A percentile compares a stretch with the other conserved stretches of the same genome.
Conservation (phyloP, 1,140 invertebrate species). For the Ceratosolen solmsi region DNA sequence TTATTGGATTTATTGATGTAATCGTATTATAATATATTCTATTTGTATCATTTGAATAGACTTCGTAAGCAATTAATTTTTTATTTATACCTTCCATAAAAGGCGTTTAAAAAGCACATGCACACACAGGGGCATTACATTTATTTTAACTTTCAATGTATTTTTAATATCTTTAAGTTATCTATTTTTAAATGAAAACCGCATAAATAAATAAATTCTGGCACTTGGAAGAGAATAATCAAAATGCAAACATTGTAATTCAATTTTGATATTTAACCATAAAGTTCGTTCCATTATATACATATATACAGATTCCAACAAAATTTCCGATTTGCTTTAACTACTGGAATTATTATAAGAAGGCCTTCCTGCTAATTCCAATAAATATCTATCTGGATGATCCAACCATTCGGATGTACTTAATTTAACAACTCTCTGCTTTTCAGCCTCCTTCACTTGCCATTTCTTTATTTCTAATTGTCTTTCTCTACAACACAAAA, state of each 20-base stretch:
- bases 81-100: slow-evolving; percentile 40
- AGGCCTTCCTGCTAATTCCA: slow-evolving; percentile 87
- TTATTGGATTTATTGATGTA: too few species aligned
- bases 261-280: slow-evolving; percentile 30
- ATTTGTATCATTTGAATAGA: too few species aligned
- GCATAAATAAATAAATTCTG: background rate
- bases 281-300: slow-evolving; percentile 45
- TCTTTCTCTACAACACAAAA: slow-evolving; percentile 75
- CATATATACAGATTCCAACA: slow-evolving; percentile 50
- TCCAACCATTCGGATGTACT: slow-evolving; percentile 91
- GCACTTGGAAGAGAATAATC: background rate
- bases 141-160: slow-evolving; percentile 12
- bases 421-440: slow-evolving; percentile 85
- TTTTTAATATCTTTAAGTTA: background rate
- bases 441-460: slow-evolving; percentile 90
- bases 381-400: slow-evolving; percentile 90
- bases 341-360: slow-evolving; percentile 76
- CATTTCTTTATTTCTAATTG: slow-evolving; percentile 92
- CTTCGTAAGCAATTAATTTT: background rate
- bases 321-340: slow-evolving; percentile 47
- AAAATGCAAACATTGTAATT: slow-evolving; percentile 11
- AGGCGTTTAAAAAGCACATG: background rate
- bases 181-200: background rate
- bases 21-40: too few species aligned
- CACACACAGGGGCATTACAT: background rate